Percentiles rank a stretch among this genome's conserved stretches.
These are phyloP conservation scores for Tenebrosternarchus preto DNA, from an alignment of 2,113 vertebrate species.

Conservation along the genomic window DNA sequence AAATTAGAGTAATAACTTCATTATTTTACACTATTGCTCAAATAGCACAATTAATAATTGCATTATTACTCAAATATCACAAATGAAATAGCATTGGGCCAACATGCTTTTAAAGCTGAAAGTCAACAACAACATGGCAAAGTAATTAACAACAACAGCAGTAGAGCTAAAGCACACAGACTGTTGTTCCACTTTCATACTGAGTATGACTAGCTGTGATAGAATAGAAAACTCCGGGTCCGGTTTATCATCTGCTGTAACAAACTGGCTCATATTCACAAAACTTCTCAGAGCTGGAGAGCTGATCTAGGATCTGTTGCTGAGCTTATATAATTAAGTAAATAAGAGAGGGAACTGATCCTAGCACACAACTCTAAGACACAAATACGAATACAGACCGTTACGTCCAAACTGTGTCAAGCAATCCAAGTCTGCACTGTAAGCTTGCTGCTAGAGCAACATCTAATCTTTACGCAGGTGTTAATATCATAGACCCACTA, in stretches of 20 bases:
- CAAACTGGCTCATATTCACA: no score
- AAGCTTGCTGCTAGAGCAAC: neutral
- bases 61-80: neutral
- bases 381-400: neutral
- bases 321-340: no score
- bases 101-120: neutral
- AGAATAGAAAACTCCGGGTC: neutral
- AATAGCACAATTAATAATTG: neutral
- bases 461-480: neutral
- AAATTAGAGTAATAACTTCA: neutral
- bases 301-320: no score
- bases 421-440: neutral
- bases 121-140: neutral
- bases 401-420: neutral
- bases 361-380: no score
- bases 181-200: neutral
- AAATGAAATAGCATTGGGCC: neutral
- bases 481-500: neutral
- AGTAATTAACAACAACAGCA: no score
- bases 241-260: neutral
- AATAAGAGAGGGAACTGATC: no score
- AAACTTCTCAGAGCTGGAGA: no score
- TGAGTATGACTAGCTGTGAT: neutral
- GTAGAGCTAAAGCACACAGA: neutral
- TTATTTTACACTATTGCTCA: slow-evolving; percentile 14